Base-by-base conservation (phyloP, 1,140 invertebrate species). In the Steinernema feltiae region DNA sequence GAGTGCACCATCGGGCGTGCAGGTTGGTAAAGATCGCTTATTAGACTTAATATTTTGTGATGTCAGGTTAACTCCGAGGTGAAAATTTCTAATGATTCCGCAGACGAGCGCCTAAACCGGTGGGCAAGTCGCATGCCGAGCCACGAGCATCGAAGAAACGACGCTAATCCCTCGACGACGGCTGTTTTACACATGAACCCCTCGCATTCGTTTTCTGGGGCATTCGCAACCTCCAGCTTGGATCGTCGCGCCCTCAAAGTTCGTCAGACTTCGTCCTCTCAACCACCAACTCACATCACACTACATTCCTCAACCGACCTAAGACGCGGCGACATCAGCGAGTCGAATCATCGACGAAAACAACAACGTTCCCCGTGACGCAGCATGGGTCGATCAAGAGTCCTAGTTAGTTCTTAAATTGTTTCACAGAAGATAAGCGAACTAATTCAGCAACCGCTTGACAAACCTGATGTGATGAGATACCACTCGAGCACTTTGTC, bases 171-270 rank as follows among this genome's bases (percentile, higher is more conserved):
- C 15, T 48, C 41, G 70, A 48, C 30, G 48, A 77, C 53, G 46
- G 71, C 69, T 48, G 32, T 76, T 0, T 30, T 31, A 12, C 70
- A 71, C 1, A 21, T 72, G 48, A 71, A 41, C 29, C 24, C 75
- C 1, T 76, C 75, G 1, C 70, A 71, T 27, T 76, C 75, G 17
- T 76, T 70, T 18, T 48, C 53, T 27, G 75, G 69, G 24, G 70
- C 35, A 31, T 76, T 76, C 30, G 48, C 70, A n/a, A 76, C 75
- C 12, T 35, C 75, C 30, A 76, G 71, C 35, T 31, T 75, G 32
- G 73, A 75, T 35, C 31, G 73, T 12, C 48, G 73, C 69, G 53
- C 53, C 2, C 24, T 63, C 3, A 63, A 63, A 27, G 24, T 27
- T 3, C 53, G 53, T 3, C 53, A 63, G 24, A 63, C 2, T 21